Conservation (phyloP, 2,113 vertebrate genomes). For the Centropus unirufus region DNA sequence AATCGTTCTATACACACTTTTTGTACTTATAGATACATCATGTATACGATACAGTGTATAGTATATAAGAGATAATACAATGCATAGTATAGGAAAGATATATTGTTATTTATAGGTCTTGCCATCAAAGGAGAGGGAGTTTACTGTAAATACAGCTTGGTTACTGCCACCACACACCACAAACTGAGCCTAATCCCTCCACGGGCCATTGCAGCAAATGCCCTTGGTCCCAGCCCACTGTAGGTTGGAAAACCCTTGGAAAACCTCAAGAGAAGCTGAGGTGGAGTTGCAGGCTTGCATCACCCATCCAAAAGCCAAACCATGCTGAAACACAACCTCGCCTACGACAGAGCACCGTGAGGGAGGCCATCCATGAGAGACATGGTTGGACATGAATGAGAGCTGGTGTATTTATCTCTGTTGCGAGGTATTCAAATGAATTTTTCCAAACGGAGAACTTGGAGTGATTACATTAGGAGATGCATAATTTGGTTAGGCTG, state of each 20-base stretch:
- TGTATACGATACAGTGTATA: not conserved
- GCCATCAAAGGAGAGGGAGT: not conserved
- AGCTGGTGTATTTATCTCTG: constrained; percentile 36
- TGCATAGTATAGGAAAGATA: not conserved
- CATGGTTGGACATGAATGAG: not conserved
- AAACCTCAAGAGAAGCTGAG: not conserved
- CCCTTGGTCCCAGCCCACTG: not conserved
- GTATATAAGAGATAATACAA: not conserved
- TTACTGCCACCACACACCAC: not conserved
- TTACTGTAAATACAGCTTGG: not conserved
- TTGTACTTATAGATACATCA: not conserved
- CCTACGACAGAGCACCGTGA: not conserved
- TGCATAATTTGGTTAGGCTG: constrained; percentile 70
- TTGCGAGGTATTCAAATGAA: constrained; percentile 53
- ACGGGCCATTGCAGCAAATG: accelerated
- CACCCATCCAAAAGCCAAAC: not conserved
- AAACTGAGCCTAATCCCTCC: not conserved
- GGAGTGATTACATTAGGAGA: constrained; percentile 56
- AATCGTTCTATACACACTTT: not conserved
- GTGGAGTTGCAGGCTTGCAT: not conserved
- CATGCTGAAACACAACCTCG: not conserved
- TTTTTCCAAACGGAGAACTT: constrained; percentile 51
- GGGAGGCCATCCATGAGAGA: not conserved
- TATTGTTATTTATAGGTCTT: not conserved
- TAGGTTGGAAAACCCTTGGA: accelerated